Evolutionary conservation across 2,113 vertebrate species (phyloP).

Genomic region (Neodon shergylaensis): DNA sequence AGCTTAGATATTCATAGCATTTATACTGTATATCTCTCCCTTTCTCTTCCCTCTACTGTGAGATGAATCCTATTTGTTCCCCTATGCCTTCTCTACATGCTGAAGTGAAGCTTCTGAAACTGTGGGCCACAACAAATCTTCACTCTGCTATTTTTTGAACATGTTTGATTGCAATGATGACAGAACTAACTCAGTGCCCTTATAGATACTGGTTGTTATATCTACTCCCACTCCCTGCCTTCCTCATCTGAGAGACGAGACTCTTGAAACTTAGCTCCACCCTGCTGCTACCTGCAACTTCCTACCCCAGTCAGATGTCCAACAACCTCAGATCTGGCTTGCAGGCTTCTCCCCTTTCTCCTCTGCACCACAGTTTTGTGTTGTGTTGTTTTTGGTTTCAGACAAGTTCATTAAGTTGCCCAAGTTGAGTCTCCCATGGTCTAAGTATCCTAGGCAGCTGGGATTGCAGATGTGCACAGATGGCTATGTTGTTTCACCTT

Average conservation of each 20-base stretch:
- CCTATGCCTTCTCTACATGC: not conserved
- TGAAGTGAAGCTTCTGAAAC: not conserved
- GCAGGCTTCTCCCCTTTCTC: not conserved
- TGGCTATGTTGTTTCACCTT: not conserved
- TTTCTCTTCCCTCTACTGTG: too few relatives aligned
- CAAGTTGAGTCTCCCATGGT: too few relatives aligned
- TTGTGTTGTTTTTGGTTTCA: not conserved
- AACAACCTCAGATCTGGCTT: not conserved
- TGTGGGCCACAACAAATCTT: not conserved
- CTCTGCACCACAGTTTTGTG: not conserved
- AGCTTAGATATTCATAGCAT: not conserved
- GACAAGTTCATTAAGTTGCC: not conserved
- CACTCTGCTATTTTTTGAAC: not conserved
- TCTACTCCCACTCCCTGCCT: not conserved
- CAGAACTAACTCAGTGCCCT: not conserved
- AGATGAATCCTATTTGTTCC: not conserved
- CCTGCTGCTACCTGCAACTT: not conserved
- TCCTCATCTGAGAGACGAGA: not conserved
- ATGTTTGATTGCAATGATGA: not conserved
- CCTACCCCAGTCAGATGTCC: not conserved
- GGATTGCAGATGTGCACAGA: too few relatives aligned
- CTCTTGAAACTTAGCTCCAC: not conserved
- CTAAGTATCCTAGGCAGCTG: not conserved
- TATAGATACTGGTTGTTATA: not conserved
- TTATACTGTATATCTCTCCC: not conserved